Evolutionary conservation across 2,113 vertebrate species (phyloP).

Genomic region (Dendropsophus ebraccatus): DNA sequence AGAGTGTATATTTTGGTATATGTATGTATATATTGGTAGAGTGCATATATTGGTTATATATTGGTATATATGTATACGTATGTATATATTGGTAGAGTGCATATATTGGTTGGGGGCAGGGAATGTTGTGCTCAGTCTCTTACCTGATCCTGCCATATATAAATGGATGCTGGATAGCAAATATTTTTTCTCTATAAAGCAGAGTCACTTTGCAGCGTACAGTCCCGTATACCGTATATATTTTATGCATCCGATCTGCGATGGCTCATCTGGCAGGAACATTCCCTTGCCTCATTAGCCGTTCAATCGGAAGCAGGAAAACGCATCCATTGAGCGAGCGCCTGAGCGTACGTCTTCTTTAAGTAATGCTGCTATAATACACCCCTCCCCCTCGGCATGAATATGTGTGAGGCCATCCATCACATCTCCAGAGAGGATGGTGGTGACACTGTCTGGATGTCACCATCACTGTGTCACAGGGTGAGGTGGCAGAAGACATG

Average conservation of each 20-base stretch:
- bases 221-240: neutral
- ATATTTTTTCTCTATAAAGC: neutral
- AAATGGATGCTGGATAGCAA: neutral
- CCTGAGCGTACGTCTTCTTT: neutral
- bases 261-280: neutral
- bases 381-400: conserved; percentile 28
- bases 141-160: neutral
- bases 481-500: conserved; percentile 57
- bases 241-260: too few species aligned
- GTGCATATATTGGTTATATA: too few species aligned
- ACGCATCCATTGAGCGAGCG: neutral
- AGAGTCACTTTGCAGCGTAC: neutral
- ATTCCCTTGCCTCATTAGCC: neutral
- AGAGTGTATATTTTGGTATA: too few species aligned
- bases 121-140: neutral
- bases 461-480: conserved; percentile 53
- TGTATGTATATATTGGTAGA: too few species aligned
- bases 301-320: neutral
- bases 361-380: neutral
- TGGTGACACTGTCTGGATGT: conserved; percentile 58
- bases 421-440: conserved; percentile 39
- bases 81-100: too few species aligned
- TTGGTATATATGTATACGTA: too few species aligned
- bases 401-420: conserved; percentile 53
- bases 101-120: too few species aligned